Percentiles rank a stretch among this genome's conserved stretches.
phyloP scores from a whole-genome alignment of 2,888 invertebrate species.

The Tipula vernalis region DNA sequence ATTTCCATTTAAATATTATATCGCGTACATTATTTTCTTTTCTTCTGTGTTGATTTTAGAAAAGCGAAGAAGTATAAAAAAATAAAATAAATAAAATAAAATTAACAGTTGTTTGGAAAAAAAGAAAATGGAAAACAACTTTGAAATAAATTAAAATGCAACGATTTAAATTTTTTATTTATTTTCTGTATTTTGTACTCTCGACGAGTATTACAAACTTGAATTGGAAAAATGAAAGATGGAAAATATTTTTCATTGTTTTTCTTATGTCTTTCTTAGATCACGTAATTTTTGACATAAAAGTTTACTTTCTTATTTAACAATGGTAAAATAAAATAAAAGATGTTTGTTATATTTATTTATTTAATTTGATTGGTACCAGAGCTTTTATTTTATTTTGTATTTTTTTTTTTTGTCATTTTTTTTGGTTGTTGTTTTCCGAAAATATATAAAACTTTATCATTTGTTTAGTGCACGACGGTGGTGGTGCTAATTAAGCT shows the following conservation, averaged over 20 bases:
- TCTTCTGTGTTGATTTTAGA: not conserved
- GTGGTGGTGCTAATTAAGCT: not conserved
- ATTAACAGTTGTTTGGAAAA: not conserved
- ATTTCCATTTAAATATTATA: not conserved
- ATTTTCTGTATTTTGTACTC: not conserved
- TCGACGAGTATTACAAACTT: not conserved
- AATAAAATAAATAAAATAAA: not conserved
- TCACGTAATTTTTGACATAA: not conserved
- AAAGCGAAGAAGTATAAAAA: not conserved
- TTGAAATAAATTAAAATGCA: slow-evolving; percentile 4
- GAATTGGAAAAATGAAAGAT: not conserved
- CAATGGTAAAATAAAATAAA: not conserved
- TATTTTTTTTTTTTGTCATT: not conserved
- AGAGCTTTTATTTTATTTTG: not conserved
- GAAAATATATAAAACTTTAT: not conserved
- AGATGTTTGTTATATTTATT: not conserved
- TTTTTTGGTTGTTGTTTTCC: not conserved
- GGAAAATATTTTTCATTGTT: not conserved
- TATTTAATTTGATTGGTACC: not conserved
- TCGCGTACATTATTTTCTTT: not conserved
- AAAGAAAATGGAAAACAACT: not conserved
- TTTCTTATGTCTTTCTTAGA: not conserved
- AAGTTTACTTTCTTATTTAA: slow-evolving; percentile 4
- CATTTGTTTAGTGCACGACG: not conserved
- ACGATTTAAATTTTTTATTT: not conserved